Evolutionary conservation across 1,140 invertebrate species (phyloP), one percentile per base, ranked within the genome.

Genomic region (Radopholus similis): DNA sequence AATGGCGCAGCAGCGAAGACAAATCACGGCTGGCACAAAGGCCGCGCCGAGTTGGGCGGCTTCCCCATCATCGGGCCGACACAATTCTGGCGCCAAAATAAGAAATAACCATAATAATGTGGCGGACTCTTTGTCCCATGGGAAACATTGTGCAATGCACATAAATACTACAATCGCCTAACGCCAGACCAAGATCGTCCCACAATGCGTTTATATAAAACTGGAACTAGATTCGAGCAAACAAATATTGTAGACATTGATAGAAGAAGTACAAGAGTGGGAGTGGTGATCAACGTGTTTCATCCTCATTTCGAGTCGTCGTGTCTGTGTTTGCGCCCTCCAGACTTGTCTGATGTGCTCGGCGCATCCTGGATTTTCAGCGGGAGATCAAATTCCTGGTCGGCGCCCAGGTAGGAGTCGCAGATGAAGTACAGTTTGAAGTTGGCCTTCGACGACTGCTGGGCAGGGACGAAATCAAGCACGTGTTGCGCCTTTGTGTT

Each of bases 401-500:
- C 95, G 81, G 93, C 97, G 13, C 95, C 95, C 40, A 40, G 42
- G 82, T 98, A 99, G 0, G 93, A 90, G 84, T 98, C 96, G 82
- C 92, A 95, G 93, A 99, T 98, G 83, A 94, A 97, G 85, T 95
- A 98, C 37, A 99, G 84, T 0, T 91, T 94, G 83, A 97, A 97
- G 42, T 15, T 89, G 89, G 54, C 90, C 88, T 38, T 84, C 73
- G 68, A 42, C 78, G 85, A 62, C 84, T 54, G 15, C 2, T 86
- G 2, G 93, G 93, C 6, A 92, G 93, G 58, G 18, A 95, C 89
- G 86, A 97, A 97, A 83, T 97, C 93, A 40, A 98, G 85, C 70
- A 93, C 93, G 0, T 97, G 89, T 81, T 91, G 92, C 0, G 93
- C 92, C 75, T 91, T 93, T 77, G 95, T 90, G 74, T 94, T 93